Base-by-base conservation (phyloP, 1,140 invertebrate genomes). In the Samia ricini region DNA sequence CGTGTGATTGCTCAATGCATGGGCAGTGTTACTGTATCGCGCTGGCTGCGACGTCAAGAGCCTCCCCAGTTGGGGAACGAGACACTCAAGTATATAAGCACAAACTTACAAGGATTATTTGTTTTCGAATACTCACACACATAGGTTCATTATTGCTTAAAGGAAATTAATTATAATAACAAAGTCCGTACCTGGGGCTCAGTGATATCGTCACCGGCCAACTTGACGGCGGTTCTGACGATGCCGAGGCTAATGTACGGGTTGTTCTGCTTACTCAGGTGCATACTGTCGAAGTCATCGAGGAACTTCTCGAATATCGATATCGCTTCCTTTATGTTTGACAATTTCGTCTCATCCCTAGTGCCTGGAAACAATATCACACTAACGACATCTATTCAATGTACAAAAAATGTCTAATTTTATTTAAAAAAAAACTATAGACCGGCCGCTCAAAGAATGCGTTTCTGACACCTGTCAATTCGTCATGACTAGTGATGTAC, bases 311-410 rank as follows among this genome's bases (percentile, higher is more conserved):
- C 93, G 66, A 94, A 92, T n/a, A 93, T 77, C 8, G 91, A 76
- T 54, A 94, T 90, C 2, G 93, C 93, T 66, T 93, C 92, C 63
- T 94, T 93, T 33, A 94, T 94, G 66, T 93, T 92, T 59, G 92
- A 89, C n/a, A 94, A 78, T 77, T 94, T 94, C 4, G 93, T 92
- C 72, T 94, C 93, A 64, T 93, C 93, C 64, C 92, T 91, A 8
- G 94, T 94, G 54, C 93, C 93, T 91, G 85, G 18, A 81, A 49
- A 50, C 12, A 26, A 15, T 56, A 56, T 19, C n/a, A n/a, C n/a
- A 15, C 0, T 15, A 15, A 12, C 33, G 33, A 42, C 33, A 42
- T 42, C 33, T 42, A 8, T 26, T 8, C n/a, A n/a, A n/a, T n/a
- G n/a, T n/a, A n/a, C n/a, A n/a, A n/a, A n/a, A n/a, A n/a, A n/a